Evolutionary conservation across 2,888 invertebrate species (phyloP).

Genomic region (Mactromeris polynyma): DNA sequence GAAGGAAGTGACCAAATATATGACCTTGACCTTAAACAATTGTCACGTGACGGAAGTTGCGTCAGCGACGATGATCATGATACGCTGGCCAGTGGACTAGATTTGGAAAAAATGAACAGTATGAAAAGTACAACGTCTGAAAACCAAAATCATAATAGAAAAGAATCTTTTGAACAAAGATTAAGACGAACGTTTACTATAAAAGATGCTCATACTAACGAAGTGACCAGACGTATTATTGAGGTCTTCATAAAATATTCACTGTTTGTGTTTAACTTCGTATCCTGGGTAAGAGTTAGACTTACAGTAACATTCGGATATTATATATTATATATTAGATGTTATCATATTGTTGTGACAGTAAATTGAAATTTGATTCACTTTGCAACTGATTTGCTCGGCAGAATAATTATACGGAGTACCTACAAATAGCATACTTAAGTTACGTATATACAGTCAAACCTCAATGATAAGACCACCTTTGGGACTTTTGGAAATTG

Average conservation of each 20-base stretch:
- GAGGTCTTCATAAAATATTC: constrained; percentile 91
- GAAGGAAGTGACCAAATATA: neutral
- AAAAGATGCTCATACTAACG: constrained; percentile 63
- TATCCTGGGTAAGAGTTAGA: constrained; percentile 93
- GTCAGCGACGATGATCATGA: constrained; percentile 46
- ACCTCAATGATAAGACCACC: no score
- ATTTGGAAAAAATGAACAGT: constrained; percentile 49
- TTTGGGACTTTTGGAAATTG: no score
- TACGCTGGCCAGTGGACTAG: constrained; percentile 46
- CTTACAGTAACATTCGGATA: neutral
- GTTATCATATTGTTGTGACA: no score
- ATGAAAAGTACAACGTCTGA: constrained; percentile 51
- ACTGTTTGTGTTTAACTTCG: constrained; percentile 95
- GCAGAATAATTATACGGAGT: no score
- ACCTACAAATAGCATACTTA: no score
- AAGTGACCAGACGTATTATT: constrained; percentile 62
- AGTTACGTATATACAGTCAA: no score
- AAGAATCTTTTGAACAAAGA: constrained; percentile 67
- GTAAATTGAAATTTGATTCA: no score
- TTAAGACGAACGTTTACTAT: constrained; percentile 63
- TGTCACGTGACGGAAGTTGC: neutral
- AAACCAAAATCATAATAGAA: constrained; percentile 45
- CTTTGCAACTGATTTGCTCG: no score
- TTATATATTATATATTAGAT: no score
- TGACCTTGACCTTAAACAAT: neutral